A percentile compares a stretch with the other conserved stretches of the same genome.
These are phyloP conservation scores for Holacanthella duospinosa DNA, from an alignment of 2,888 invertebrate species.

Conservation along the genomic window DNA sequence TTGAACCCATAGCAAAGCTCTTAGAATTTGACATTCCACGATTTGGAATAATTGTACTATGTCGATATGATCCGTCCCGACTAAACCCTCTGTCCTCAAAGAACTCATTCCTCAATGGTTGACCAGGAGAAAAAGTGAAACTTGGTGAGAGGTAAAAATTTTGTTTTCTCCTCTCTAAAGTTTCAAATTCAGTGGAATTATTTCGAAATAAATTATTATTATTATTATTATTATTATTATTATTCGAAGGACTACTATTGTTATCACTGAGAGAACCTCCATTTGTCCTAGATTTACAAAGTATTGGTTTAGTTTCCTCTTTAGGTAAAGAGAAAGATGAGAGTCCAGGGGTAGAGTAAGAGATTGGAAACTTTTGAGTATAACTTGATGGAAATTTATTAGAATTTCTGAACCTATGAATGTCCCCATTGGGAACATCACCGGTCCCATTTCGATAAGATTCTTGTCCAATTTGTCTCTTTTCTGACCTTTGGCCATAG, in stretches of 20 bases:
- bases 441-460: neutral
- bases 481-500: neutral
- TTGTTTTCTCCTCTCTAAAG: slow-evolving; percentile 1
- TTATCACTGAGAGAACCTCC: neutral
- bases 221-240: neutral
- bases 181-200: neutral
- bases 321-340: slow-evolving; percentile 5
- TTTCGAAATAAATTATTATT: neutral
- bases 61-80: neutral
- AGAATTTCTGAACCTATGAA: slow-evolving; percentile 19
- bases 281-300: neutral
- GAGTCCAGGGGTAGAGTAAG: slow-evolving; percentile 32
- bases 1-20: slow-evolving; percentile 27
- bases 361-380: slow-evolving; percentile 34
- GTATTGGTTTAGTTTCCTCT: slow-evolving; percentile 8
- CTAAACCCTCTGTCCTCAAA: neutral
- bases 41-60: slow-evolving; percentile 2
- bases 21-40: slow-evolving; percentile 28
- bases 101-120: slow-evolving; percentile 13
- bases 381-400: slow-evolving; percentile 25
- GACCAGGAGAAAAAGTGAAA: slow-evolving; percentile 31
- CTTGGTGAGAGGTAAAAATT: slow-evolving; percentile 15
- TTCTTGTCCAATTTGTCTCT: neutral
- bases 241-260: neutral
- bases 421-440: slow-evolving; percentile 28